A percentile compares a stretch with the other conserved stretches of the same genome.
phyloP scores from a whole-genome alignment of 2,797 vertebrate species.

The Scolopax bukidnonensis region DNA sequence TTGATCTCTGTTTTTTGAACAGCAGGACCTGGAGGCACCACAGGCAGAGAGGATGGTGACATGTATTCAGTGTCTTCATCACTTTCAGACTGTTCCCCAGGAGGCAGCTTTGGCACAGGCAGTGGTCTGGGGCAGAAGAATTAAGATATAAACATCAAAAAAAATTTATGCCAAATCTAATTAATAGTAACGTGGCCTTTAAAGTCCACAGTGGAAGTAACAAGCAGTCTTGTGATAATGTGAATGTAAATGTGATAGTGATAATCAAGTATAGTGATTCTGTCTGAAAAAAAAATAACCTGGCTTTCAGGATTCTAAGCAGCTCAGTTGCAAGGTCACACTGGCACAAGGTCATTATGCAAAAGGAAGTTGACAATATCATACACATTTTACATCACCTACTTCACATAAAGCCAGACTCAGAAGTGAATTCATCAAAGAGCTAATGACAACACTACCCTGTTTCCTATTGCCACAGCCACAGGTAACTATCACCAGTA shows the following conservation, averaged over 20 bases:
- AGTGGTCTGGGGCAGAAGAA: constrained; percentile 77
- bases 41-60: constrained; percentile 91
- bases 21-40: constrained; percentile 76
- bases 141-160: background rate
- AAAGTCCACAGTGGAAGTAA: background rate
- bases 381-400: background rate
- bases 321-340: background rate
- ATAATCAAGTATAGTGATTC: background rate
- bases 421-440: background rate
- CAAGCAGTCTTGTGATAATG: background rate
- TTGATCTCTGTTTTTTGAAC: constrained; percentile 74
- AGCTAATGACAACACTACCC: background rate
- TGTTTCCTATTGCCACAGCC: background rate
- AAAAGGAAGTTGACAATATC: background rate
- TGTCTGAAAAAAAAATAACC: background rate
- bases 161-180: background rate
- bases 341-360: background rate
- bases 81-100: constrained; percentile 85
- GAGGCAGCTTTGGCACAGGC: constrained; percentile 77
- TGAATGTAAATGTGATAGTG: too few species aligned
- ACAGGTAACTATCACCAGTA: background rate
- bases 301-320: background rate
- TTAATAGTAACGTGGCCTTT: background rate
- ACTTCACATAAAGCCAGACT: background rate
- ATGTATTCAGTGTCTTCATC: constrained; percentile 95